Evolutionary conservation across 37 sponge, comb jelly and placozoan species (phyloP).

Genomic region (Mnemiopsis leidyi): DNA sequence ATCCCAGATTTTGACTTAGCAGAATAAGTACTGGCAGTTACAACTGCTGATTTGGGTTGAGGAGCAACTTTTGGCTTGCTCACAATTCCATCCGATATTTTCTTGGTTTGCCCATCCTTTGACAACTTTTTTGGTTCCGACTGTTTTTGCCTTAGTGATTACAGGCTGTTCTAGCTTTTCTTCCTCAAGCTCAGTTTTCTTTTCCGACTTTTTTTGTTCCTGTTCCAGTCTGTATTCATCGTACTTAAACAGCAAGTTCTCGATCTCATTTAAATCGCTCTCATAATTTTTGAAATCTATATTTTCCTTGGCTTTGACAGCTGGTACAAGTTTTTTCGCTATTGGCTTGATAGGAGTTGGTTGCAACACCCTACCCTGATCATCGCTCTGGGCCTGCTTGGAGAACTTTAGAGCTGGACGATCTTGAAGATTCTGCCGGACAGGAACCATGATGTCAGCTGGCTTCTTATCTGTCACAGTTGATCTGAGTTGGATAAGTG

Average conservation of each 20-base stretch:
- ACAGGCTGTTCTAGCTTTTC: background rate
- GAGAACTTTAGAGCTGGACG: background rate
- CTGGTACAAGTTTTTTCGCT: background rate
- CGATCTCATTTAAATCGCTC: conserved; percentile 28
- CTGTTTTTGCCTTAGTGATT: background rate
- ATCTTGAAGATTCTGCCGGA: background rate
- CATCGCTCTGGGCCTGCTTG: background rate
- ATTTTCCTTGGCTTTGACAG: background rate
- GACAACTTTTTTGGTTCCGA: background rate
- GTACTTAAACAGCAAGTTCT: conserved; percentile 38
- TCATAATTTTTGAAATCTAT: conserved; percentile 15
- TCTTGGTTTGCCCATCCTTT: background rate
- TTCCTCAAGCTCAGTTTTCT: background rate
- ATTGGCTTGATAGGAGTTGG: background rate
- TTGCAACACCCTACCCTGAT: background rate
- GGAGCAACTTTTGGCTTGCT: background rate
- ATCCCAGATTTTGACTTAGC: no score
- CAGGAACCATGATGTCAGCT: background rate
- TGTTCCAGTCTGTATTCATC: conserved; percentile 19
- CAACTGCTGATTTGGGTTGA: background rate
- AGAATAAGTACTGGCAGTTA: no score
- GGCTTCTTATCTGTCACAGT: background rate
- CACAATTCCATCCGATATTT: background rate
- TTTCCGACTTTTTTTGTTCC: background rate
- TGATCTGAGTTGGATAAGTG: no score